Evolutionary conservation across 2,113 vertebrate species (phyloP).

Genomic region (Semicossyphus pulcher): DNA sequence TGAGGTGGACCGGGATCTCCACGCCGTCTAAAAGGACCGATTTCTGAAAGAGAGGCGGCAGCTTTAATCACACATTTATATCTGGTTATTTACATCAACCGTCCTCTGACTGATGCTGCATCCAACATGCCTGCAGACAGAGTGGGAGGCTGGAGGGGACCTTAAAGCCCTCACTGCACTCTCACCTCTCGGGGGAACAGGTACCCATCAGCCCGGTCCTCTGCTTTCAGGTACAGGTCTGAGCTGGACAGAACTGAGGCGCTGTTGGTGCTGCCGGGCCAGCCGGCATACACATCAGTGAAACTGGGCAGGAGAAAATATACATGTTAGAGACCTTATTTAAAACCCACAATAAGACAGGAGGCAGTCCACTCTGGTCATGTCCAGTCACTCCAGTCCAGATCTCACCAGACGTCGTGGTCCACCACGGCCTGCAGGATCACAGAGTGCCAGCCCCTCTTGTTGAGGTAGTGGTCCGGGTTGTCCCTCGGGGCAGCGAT

Average conservation of each 20-base stretch:
- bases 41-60: conserved; percentile 16
- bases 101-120: too few species aligned
- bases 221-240: conserved; percentile 56
- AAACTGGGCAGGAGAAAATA: conserved; percentile 15
- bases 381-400: neutral
- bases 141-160: too few species aligned
- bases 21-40: conserved; percentile 35
- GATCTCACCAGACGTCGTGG: conserved; percentile 48
- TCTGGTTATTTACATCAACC: too few species aligned
- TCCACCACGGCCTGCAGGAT: conserved; percentile 68
- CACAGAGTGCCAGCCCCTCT: conserved; percentile 59
- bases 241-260: conserved; percentile 48
- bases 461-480: conserved; percentile 53
- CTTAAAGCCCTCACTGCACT: too few species aligned
- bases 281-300: conserved; percentile 59
- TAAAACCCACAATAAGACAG: too few species aligned
- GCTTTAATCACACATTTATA: too few species aligned
- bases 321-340: too few species aligned
- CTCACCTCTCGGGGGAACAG: conserved; percentile 65
- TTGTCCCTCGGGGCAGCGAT: conserved; percentile 37
- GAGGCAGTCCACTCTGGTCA: too few species aligned
- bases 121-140: too few species aligned
- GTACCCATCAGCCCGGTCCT: conserved; percentile 43
- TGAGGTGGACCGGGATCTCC: conserved; percentile 57
- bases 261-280: conserved; percentile 54